phyloP scores from a whole-genome alignment of 2,888 invertebrate genomes.

The Microdon myrmicae region DNA sequence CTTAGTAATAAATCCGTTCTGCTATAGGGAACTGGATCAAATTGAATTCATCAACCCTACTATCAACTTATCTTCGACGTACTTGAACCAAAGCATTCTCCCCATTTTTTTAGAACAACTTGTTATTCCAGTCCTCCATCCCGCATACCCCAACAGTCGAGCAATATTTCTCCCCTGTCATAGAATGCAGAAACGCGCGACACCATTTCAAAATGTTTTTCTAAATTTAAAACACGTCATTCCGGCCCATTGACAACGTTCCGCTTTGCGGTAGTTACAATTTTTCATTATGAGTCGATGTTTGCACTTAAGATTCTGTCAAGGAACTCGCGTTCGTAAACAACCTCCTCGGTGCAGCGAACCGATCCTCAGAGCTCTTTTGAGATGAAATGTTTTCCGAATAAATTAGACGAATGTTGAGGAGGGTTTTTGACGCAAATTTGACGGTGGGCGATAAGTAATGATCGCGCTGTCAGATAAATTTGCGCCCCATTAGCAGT shows the following conservation, averaged over 20 bases:
- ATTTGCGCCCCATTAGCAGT: slow-evolving; percentile 50
- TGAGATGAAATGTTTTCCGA: slow-evolving; percentile 11
- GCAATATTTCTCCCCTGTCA: slow-evolving; percentile 30
- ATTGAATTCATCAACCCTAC: too few species aligned
- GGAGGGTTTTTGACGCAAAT: slow-evolving; percentile 49
- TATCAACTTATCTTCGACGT: too few species aligned
- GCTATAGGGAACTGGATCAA: too few species aligned
- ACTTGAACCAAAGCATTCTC: too few species aligned
- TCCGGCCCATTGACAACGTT: slow-evolving; percentile 43
- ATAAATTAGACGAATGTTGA: slow-evolving; percentile 32
- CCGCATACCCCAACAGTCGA: too few species aligned
- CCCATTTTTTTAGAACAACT: too few species aligned
- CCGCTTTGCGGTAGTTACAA: slow-evolving; percentile 47
- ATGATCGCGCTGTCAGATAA: slow-evolving; percentile 49
- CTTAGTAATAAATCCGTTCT: too few species aligned
- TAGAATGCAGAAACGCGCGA: slow-evolving; percentile 37
- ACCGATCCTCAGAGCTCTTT: slow-evolving; percentile 7
- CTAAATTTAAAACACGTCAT: slow-evolving; percentile 40
- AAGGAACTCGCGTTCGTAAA: slow-evolving; percentile 49
- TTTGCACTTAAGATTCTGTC: slow-evolving; percentile 50
- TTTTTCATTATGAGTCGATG: slow-evolving; percentile 40
- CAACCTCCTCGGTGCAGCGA: slow-evolving; percentile 32
- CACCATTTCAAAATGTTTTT: slow-evolving; percentile 36
- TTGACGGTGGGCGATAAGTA: slow-evolving; percentile 53
- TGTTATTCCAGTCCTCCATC: too few species aligned